Evolutionary conservation across 2,797 vertebrate species (phyloP), one percentile per base, ranked within the genome.

Genomic region (Podargus strigoides): DNA sequence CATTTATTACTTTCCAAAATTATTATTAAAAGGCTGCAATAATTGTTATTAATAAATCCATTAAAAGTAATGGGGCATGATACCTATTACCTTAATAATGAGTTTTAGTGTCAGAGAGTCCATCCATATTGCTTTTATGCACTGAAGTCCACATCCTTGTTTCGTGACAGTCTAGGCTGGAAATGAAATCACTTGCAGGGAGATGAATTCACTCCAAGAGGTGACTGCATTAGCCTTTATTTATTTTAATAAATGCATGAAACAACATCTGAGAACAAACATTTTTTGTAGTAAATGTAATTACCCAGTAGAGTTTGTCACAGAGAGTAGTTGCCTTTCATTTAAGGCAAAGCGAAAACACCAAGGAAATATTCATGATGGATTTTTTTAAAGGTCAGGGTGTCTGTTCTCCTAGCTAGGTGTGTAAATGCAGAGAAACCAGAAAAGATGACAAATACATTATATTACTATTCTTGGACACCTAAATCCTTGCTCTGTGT

Each of bases 41-140:
- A 87, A 68, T 92, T 89, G 70, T 74, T 85, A 88, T 91, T 94
- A 94, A 96, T 95, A 64, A 94, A 81, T 87, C 52, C 30, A 90
- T 93, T 91, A 88, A 95, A 95, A 76, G 69, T 81, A 94, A 86
- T 95, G 93, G 36, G 26, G 60, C 81, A 85, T 73, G 32, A 84
- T 96, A 50, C 30, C 23, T 90, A 83, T 94, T 90, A 72, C 30
- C 67, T 89, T 91, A 77, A 95, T 89, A 85, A 92, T 75, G 3
- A 85, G 34, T 80, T 93, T 70, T 73, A 63, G 34, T 77, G 49
- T 76, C 74, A 92, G 19, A 36, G 49, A 88, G n/a, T 89, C 76
- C 20, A 67, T 87, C 47, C 32, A 18, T 87, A 46, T 24, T 66
- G 21, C 26, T 86, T 89, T 92, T 89, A 69, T 55, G n/a, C 8